A percentile compares a stretch with the other conserved stretches of the same genome.
Conservation (phyloP, 2,797 vertebrate species). For the Alectoris magna region DNA sequence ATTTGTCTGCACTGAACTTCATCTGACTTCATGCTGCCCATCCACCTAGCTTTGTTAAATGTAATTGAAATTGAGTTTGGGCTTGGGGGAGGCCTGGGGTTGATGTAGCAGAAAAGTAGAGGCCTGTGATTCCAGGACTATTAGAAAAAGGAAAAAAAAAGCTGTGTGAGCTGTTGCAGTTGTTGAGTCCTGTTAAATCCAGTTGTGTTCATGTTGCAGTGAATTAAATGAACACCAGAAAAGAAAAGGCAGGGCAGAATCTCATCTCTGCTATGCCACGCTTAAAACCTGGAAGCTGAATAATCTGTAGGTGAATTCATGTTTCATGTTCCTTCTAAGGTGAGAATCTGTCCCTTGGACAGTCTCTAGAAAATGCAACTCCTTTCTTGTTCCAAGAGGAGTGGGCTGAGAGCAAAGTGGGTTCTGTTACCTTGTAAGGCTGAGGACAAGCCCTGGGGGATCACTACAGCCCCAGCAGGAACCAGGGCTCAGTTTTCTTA, state of each 20-base stretch:
- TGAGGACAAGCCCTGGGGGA: conserved; percentile 8
- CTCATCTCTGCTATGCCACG: neutral
- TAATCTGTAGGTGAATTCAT: neutral
- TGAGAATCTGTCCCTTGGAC: neutral
- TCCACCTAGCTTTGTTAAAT: conserved; percentile 48
- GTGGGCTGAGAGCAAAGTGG: neutral
- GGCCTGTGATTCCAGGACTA: conserved; percentile 21
- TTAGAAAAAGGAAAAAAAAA: neutral
- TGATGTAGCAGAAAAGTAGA: conserved; percentile 38
- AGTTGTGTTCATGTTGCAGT: conserved; percentile 32
- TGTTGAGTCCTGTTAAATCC: conserved; percentile 39
- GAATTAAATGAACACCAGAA: conserved; percentile 36
- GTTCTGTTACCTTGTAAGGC: neutral
- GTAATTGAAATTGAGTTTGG: conserved; percentile 58
- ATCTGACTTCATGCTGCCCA: conserved; percentile 56
- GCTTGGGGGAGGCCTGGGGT: neutral
- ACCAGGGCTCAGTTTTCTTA: conserved; percentile 9
- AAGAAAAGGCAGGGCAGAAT: conserved; percentile 15
- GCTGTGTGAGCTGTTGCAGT: neutral
- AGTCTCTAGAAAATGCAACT: neutral
- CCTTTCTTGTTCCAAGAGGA: neutral
- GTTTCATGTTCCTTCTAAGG: neutral
- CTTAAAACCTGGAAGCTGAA: neutral
- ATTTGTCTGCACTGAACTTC: conserved; percentile 60
- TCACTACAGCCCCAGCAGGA: neutral